Evolutionary conservation across 2,888 invertebrate species (phyloP), one percentile per base, ranked within the genome.

Genomic region (Petrophora chlorosata): DNA sequence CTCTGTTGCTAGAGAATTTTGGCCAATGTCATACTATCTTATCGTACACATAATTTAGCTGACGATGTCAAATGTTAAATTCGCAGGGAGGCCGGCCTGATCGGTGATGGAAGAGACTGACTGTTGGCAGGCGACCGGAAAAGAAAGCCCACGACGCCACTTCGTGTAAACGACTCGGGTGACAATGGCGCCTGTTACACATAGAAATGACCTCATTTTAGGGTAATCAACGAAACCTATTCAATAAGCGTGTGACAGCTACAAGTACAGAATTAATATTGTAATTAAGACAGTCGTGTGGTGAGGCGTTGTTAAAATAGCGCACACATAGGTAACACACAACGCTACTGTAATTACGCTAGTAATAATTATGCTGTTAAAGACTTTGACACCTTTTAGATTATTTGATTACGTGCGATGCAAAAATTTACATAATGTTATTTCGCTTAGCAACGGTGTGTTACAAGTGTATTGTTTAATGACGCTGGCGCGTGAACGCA

Each of bases 1-100:
- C 68, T 70, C 67, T 68, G 69, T 59, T 58, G 63, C 70, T 70
- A 71, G 72, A 76, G 73, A 80, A 82, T 79, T 82, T 78, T 78
- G 72, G 76, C 76, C 74, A 80, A 79, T 76, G 76, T 76, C 79
- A 77, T 71, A 73, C 67, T 70, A 74, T 72, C 73, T 77, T 74
- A 74, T 74, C 72, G 67, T 59, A 64, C 65, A 56, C 49, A 61
- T 58, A 56, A 56, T 58, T 61, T 56, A 42, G 45, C n/a, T 23
- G 23, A 3, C 54, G 58, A 58, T 58, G 56, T 56, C 61, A 58
- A 61, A 52, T 49, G 55, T 52, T 48, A 44, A 46, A 59, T 56
- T 52, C 48, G 50, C 38, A 51, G 46, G 41, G 53, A 60, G 48
- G 38, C 38, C 47, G 44, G 29, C 26, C 16, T 53, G 45, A 41